Evolutionary conservation across 2,113 vertebrate species (phyloP).

Genomic region (Apodemus speciosus): DNA sequence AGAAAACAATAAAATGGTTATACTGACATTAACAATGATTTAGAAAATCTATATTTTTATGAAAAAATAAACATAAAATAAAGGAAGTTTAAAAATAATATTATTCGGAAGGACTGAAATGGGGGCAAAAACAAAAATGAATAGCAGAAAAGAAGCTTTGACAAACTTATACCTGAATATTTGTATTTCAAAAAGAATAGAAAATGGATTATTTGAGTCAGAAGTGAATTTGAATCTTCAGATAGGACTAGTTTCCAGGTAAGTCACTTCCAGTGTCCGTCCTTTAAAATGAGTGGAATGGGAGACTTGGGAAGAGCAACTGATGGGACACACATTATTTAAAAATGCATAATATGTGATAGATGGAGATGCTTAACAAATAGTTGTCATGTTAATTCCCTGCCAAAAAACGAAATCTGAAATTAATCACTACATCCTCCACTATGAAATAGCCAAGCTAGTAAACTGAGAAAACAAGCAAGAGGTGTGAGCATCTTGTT

Average conservation of each 20-base stretch:
- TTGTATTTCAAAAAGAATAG: neutral
- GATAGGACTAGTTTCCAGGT: neutral
- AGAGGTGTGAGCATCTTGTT: neutral
- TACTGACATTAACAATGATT: slow-evolving; percentile 63
- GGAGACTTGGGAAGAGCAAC: neutral
- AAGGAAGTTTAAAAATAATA: neutral
- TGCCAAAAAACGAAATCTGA: neutral
- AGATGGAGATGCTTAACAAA: neutral
- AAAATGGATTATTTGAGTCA: neutral
- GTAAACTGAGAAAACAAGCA: neutral
- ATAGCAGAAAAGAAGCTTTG: neutral
- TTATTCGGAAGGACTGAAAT: slow-evolving; percentile 34
- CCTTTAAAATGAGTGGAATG: neutral
- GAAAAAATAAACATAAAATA: slow-evolving; percentile 13
- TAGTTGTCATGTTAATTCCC: neutral
- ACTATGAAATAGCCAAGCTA: neutral
- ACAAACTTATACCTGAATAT: too few species aligned
- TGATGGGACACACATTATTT: neutral
- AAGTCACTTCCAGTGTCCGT: neutral
- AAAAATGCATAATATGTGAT: neutral
- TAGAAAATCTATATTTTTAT: slow-evolving; percentile 54
- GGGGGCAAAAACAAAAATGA: neutral
- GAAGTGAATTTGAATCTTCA: slow-evolving; percentile 18
- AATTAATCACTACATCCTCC: neutral
- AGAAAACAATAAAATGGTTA: slow-evolving; percentile 59